Percentiles rank a stretch among this genome's conserved stretches.
Conservation (phyloP, 2,113 vertebrate genomes). For the Anoura caudifer region DNA sequence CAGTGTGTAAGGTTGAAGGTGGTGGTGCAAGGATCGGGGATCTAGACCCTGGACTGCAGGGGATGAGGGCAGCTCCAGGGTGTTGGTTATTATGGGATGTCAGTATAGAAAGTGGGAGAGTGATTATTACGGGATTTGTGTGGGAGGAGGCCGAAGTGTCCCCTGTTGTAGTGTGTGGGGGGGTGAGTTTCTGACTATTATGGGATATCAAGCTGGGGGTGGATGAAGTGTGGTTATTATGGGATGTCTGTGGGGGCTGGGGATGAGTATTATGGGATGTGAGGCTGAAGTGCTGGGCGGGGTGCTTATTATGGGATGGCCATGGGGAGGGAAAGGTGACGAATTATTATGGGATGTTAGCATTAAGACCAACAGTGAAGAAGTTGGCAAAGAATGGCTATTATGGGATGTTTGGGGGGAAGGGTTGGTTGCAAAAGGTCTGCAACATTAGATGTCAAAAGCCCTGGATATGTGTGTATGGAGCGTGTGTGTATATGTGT, state of each 20-base stretch:
- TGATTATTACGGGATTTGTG: conserved; percentile 70
- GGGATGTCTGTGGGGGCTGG: conserved; percentile 77
- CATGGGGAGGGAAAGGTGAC: conserved; percentile 64
- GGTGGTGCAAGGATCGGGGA: not conserved
- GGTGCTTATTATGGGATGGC: conserved; percentile 77
- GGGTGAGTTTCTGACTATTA: conserved; percentile 73
- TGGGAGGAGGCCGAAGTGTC: conserved; percentile 75
- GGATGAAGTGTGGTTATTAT: conserved; percentile 76
- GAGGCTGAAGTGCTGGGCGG: conserved; percentile 66
- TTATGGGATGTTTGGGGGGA: conserved; percentile 64
- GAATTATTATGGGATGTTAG: conserved; percentile 82
- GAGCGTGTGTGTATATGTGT: not conserved
- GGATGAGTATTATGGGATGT: conserved; percentile 81
- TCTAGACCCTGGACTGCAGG: conserved; percentile 42
- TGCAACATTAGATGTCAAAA: conserved; percentile 53
- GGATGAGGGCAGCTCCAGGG: conserved; percentile 51
- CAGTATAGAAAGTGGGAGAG: conserved; percentile 67
- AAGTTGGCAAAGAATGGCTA: conserved; percentile 73
- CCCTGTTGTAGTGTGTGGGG: conserved; percentile 52
- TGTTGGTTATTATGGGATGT: conserved; percentile 65
- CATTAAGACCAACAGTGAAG: conserved; percentile 67
- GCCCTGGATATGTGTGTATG: conserved; percentile 27
- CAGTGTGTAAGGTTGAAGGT: not conserved
- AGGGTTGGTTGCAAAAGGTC: conserved; percentile 64
- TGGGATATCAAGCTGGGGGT: conserved; percentile 75